Evolutionary conservation across 1,140 invertebrate species (phyloP), one percentile per base, ranked within the genome.

Genomic region (Zaprionus taronus): DNA sequence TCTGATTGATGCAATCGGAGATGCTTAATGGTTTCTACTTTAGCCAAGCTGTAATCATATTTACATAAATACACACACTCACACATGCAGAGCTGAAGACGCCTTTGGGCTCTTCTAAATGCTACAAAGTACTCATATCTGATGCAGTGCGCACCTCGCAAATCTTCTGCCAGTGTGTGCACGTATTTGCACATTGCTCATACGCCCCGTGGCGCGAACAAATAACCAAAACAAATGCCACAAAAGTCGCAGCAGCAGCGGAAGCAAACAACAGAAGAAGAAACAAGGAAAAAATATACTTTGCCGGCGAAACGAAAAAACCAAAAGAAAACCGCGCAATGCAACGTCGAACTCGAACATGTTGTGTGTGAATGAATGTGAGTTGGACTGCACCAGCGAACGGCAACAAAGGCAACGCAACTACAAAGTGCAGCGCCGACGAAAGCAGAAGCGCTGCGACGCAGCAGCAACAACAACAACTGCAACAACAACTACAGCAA

Each of bases 141-240:
- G 7, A 47, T 47, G 12, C 51, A 56, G 20, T 51, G 14, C 22
- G 15, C 12, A 41, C 31, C 44, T 11, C 28, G n/a, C 28, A 20
- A 28, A 64, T 55, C 51, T 62, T 4, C 26, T 65, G 9, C 26
- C 11, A 9, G 22, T 14, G 28, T 55, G 53, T 55, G 44, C 9
- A 60, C 34, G 28, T 24, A 55, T 14, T 26, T 53, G 61, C 26
- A 12, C 51, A 82, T 71, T 55, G 80, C 70, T 60, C 74, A 70
- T 69, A 80, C 77, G 77, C 66, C 67, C 61, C 67, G 34, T 72
- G 24, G 31, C 49, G 57, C 85, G 69, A 84, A 90, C 12, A 75
- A 71, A 74, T 67, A 71, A 79, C 56, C 74, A 81, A 83, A 87
- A 83, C 81, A 87, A 89, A 84, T 61, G 77, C 55, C 26, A 68